Evolutionary conservation across 2,113 vertebrate species (phyloP), one percentile per base, ranked within the genome.

Genomic region (Colaptes auratus): DNA sequence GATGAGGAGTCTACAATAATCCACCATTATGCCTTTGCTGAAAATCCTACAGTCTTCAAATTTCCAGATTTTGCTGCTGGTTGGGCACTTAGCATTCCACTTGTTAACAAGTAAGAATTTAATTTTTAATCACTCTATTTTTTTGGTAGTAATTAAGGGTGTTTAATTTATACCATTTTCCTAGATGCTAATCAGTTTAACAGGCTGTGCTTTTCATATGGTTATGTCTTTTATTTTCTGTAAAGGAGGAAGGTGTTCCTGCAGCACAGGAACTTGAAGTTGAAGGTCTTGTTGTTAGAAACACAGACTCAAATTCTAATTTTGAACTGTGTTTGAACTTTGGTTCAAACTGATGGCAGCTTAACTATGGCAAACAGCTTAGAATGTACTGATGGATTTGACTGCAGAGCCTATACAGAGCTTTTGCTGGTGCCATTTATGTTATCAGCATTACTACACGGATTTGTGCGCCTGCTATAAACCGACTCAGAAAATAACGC

Each of bases 1-100:
- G 99, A 99, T 61, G 98, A 98, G 91, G 99, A 99, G 95, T 99
- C 99, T 33, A 99, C 99, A 93, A 99, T 99, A 96, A 99, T 99
- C 96, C 99, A 99, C 97, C 99, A 99, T 98, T 99, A 99, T 46
- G 99, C 99, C 97, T 99, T 99, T 96, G 98, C 99, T 77, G 99
- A 99, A 98, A 99, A 99, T 93, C 99, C 99, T 66, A 97, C 98
- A 14, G 66, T 97, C 94, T 99, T 99, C 94, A 98, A 99, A 95
- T 99, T 99, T 97, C 99, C 99, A 33, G 99, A 99, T 97, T 99
- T 99, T 95, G 97, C 98, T 93, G 99, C 99, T 71, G 98, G 98
- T 74, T 99, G 99, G 99, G 99, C 98, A 35, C 97, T 99, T 90
- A 99, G 99, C 94, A 95, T 98, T 82, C 98, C 99, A 9, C 98